Conservation (phyloP, 2,797 vertebrate genomes). For the Aeoliscus strigatus region DNA sequence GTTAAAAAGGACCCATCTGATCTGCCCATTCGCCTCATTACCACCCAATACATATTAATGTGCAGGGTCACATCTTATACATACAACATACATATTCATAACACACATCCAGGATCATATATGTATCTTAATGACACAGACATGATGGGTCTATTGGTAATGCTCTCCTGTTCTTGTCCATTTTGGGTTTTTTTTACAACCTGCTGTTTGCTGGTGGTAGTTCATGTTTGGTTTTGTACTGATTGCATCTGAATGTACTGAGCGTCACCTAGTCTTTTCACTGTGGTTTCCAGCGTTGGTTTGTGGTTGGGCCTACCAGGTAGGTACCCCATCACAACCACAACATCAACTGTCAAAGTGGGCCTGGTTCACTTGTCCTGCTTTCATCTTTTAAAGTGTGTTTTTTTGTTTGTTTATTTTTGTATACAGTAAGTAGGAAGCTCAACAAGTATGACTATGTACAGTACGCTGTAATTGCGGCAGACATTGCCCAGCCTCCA, state of each 20-base stretch:
- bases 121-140: conserved; percentile 54
- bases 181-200: conserved; percentile 36
- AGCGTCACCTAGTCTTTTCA: too few relatives aligned
- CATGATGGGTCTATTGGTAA: conserved; percentile 45
- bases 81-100: conserved; percentile 75
- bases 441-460: background rate
- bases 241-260: conserved; percentile 6
- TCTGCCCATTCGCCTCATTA: conserved; percentile 70
- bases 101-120: conserved; percentile 60
- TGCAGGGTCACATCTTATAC: conserved; percentile 71
- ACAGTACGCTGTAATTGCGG: background rate
- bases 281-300: background rate
- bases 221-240: background rate
- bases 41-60: conserved; percentile 76
- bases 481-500: too few relatives aligned
- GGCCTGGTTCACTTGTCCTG: too few relatives aligned
- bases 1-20: conserved; percentile 74
- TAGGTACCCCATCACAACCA: too few relatives aligned
- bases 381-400: too few relatives aligned
- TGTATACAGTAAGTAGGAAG: background rate
- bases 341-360: too few relatives aligned
- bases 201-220: conserved; percentile 4
- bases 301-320: too few relatives aligned
- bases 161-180: conserved; percentile 13
- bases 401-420: background rate